Evolutionary conservation across 2,888 invertebrate genomes (phyloP), one percentile per base, ranked within the genome.

Genomic region (Acronicta alni): DNA sequence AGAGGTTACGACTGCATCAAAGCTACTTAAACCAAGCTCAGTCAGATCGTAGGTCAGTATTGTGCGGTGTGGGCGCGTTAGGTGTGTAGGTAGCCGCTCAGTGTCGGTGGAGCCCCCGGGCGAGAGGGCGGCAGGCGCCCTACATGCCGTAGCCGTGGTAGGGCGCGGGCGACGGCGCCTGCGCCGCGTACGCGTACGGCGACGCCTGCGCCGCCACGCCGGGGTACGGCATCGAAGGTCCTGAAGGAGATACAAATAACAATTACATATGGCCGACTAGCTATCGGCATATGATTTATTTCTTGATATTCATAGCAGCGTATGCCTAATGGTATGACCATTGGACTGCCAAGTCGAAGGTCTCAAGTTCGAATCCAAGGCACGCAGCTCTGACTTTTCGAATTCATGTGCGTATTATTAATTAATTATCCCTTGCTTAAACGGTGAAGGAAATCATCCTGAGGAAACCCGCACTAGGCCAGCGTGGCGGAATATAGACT

Each of bases 121-220:
- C 26, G 53, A 26, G 52, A 60, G 77, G 77, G 83, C 67, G 53
- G 72, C 78, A 78, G 68, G 78, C 35, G 57, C 81, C 90, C 92
- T 94, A 94, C 94, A 94, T 94, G 89, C 94, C 94, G 88, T 94
- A 94, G 10, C 94, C 94, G 89, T 94, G 94, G 88, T 94, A 94
- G 73, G 94, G 94, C 77, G 94, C 93, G 47, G 94, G 94, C 45
- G 94, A 93, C 0, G 94, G 94, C 58, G 94, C 94, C 72, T 94
- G 94, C 71, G 94, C 94, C 14, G 94, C 93, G 86, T 94, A 94
- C 77, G 93, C 94, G 87, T 94, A 94, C 4, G 94, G 93, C 0
- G 94, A 91, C 56, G 91, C 89, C 73, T 89, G 91, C 55, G 90
- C 86, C 0, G 90, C 89, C 39, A 92, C 93, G 14, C 88, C 93